Evolutionary conservation across 1,140 invertebrate species (phyloP), one percentile per base, ranked within the genome.

Genomic region (Brachionus rotundiformis): DNA sequence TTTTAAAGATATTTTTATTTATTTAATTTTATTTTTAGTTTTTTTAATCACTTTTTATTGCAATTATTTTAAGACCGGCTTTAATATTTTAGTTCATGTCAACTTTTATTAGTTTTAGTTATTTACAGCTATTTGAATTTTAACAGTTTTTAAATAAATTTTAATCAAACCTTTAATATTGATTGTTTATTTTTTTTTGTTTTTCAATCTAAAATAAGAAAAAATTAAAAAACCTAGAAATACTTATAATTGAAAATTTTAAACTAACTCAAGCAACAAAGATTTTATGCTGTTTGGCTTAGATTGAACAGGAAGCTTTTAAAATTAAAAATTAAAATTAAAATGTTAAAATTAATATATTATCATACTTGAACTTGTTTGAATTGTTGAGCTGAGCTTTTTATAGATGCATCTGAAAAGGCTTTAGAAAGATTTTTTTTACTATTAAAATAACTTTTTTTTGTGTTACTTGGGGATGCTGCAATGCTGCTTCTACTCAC

Each of bases 81-180:
- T 71, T 71, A 71, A 71, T 16, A 36, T 39, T 71, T 63, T 63
- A 27, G 36, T 68, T n/a, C 31, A 7, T 36, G 33, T 36, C 65
- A 36, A 71, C n/a, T 36, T 36, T 36, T 71, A 36, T 71, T 5
- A 71, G 19, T 63, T 63, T 29, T 23, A 29, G 16, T 63, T 63
- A 63, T 27, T 59, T 65, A 65, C 61, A 65, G 61, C 61, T 65
- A 71, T 71, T 71, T 63, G n/a, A 27, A 29, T 29, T 36, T 36
- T 6, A 36, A 16, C 11, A 16, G 7, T 68, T 68, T 68, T 71
- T 71, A 36, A 71, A 71, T 36, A 63, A 63, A 63, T 63, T 63
- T 63, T 63, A 33, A 29, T 63, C 10, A 29, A 63, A 49, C 16
- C 16, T 49, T 19, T n/a, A n/a, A n/a, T n/a, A n/a, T n/a, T n/a